These are phyloP conservation scores for Coranthus polyacanthus DNA, from an alignment of 2,797 vertebrate species.

Conservation along the genomic window DNA sequence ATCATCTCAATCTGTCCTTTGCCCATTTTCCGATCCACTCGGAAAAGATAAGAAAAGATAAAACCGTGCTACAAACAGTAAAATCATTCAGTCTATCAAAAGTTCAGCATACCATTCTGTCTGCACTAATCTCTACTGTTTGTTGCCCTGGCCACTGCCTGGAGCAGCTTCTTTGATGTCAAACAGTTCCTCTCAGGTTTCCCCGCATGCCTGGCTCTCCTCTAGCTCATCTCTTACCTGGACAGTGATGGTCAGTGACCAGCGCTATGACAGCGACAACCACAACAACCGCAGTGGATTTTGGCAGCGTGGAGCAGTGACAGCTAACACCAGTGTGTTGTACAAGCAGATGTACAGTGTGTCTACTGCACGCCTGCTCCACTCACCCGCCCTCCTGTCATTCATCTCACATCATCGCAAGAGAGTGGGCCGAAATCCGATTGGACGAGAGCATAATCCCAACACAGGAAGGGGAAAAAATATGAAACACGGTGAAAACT, in stretches of 20 bases:
- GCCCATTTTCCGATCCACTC: no score
- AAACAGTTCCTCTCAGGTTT: not conserved
- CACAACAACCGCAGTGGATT: not conserved
- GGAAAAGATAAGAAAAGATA: no score
- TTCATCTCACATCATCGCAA: conserved; percentile 67
- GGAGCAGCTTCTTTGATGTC: not conserved
- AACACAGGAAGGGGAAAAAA: conserved; percentile 61
- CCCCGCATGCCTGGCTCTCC: conserved; percentile 1
- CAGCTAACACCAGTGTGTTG: not conserved
- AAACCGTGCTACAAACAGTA: not conserved
- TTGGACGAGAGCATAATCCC: conserved; percentile 78
- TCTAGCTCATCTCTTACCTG: conserved; percentile 57
- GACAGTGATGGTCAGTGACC: conserved; percentile 23
- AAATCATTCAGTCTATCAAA: not conserved
- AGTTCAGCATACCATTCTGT: conserved; percentile 1
- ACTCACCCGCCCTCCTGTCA: conserved; percentile 59
- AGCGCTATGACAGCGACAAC: conserved; percentile 4
- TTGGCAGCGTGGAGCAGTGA: not conserved
- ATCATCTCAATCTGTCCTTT: conserved; percentile 1
- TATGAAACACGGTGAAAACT: conserved; percentile 71
- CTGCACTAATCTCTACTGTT: not conserved
- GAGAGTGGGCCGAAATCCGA: conserved; percentile 69
- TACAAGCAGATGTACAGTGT: conserved; percentile 17
- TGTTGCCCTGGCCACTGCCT: not conserved
- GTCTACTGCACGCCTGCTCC: conserved; percentile 43